Percentiles rank a stretch among this genome's conserved stretches.
Evolutionary conservation across 2,888 invertebrate species (phyloP).

Genomic region (Acleris sparsana): DNA sequence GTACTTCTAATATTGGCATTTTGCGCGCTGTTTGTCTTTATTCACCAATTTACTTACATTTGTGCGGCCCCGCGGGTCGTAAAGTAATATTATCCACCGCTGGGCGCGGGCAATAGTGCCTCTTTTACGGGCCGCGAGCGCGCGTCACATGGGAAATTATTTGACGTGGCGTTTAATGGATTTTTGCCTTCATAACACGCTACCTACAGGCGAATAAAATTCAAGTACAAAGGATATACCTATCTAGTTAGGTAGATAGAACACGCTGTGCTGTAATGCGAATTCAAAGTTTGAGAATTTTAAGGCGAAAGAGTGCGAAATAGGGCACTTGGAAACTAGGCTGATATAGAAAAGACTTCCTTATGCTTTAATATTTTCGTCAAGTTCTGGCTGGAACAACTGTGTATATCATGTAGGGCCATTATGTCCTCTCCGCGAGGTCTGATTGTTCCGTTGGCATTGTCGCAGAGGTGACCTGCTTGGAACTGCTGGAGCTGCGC

Average conservation of each 20-base stretch:
- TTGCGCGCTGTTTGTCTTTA: constrained; percentile 73
- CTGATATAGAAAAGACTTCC: too few species aligned
- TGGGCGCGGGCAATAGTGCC: constrained; percentile 81
- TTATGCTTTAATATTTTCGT: too few species aligned
- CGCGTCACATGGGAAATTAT: constrained; percentile 83
- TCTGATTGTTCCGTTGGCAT: constrained; percentile 24
- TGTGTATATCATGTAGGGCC: too few species aligned
- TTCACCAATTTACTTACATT: constrained; percentile 82
- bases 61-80: constrained; percentile 76
- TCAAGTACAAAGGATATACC: constrained; percentile 53
- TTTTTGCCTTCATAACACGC: constrained; percentile 83
- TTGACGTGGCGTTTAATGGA: constrained; percentile 83
- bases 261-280: constrained; percentile 18
- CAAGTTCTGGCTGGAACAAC: too few species aligned
- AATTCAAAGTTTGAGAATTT: background rate
- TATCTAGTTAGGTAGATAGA: constrained; percentile 41
- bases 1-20: constrained; percentile 34
- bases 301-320: too few species aligned
- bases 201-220: constrained; percentile 78
- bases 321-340: too few species aligned
- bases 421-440: too few species aligned
- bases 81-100: constrained; percentile 82
- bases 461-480: constrained; percentile 67
- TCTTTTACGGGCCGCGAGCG: constrained; percentile 82
- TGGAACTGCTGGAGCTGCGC: constrained; percentile 90